A percentile compares a stretch with the other conserved stretches of the same genome.
These are phyloP conservation scores for Oreotrochilus melanogaster DNA, from an alignment of 2,113 vertebrate genomes.

Conservation along the genomic window DNA sequence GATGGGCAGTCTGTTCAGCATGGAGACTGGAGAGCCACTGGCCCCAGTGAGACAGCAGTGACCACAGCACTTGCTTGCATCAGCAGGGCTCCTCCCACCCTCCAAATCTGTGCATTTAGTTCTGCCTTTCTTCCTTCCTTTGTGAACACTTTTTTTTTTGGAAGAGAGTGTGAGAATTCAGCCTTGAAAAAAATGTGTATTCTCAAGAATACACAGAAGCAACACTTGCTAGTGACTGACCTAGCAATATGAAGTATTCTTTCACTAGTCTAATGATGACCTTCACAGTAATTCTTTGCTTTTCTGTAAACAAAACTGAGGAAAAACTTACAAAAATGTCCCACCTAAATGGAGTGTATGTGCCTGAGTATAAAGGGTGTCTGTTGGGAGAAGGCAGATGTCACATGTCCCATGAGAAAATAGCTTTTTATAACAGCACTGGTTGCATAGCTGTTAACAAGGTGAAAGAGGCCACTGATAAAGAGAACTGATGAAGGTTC, in stretches of 20 bases:
- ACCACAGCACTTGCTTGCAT: not conserved
- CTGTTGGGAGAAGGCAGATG: not conserved
- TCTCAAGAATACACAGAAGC: not conserved
- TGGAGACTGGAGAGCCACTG: not conserved
- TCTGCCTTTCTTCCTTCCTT: not conserved
- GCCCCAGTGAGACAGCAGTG: not conserved
- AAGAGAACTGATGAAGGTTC: not conserved
- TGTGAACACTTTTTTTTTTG: fast-evolving
- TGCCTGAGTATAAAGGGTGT: not conserved
- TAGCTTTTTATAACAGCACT: not conserved
- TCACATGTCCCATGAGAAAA: not conserved
- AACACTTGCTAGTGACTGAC: fast-evolving
- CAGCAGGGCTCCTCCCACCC: not conserved
- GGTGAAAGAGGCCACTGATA: not conserved
- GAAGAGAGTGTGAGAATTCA: not conserved
- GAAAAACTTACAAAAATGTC: not conserved
- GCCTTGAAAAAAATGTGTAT: not conserved
- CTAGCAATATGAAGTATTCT: not conserved
- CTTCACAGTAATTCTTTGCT: not conserved
- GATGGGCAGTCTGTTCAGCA: fast-evolving
- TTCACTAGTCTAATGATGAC: not conserved
- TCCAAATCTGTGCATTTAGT: not conserved
- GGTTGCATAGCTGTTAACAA: not conserved
- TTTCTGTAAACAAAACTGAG: not conserved
- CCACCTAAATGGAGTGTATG: not conserved